Evolutionary conservation across 2,888 invertebrate genomes (phyloP).

Genomic region (Eudiplozoon nipponicum): DNA sequence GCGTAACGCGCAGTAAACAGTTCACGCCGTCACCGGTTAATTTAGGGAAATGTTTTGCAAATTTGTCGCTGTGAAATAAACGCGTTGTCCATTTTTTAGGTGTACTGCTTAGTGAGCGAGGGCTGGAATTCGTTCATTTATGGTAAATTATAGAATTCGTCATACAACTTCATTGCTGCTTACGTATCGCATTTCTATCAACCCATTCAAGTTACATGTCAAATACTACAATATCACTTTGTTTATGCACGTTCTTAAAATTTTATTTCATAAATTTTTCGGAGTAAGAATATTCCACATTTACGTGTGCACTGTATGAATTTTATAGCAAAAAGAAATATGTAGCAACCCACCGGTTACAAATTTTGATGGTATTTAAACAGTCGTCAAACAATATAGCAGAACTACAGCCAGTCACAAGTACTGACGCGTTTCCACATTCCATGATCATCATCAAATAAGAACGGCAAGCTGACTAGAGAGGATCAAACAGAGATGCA

Average conservation of each 20-base stretch:
- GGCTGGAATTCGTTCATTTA: constrained; percentile 20
- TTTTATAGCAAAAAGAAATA: too few species aligned
- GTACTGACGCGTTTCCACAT: too few species aligned
- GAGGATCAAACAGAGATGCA: too few species aligned
- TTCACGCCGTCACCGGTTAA: constrained; percentile 12
- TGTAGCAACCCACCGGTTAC: too few species aligned
- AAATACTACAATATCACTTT: constrained; percentile 17
- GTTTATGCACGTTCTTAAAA: constrained; percentile 28
- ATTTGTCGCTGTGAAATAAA: constrained; percentile 17
- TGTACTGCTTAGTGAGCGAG: constrained; percentile 18
- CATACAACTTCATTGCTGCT: constrained; percentile 23
- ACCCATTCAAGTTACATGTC: neutral
- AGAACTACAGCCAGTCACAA: too few species aligned
- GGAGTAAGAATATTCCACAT: constrained; percentile 24
- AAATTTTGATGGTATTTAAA: too few species aligned
- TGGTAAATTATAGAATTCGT: constrained; percentile 21
- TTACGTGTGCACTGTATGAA: too few species aligned
- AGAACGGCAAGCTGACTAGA: too few species aligned
- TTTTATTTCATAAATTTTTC: constrained; percentile 27
- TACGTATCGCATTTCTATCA: constrained; percentile 20
- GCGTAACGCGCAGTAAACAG: constrained; percentile 12
- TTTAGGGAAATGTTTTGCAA: constrained; percentile 3
- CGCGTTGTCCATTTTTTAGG: constrained; percentile 18
- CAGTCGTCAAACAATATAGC: too few species aligned
- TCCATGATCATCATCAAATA: too few species aligned